phyloP scores from a whole-genome alignment of 2,888 invertebrate genomes.

The Drosophila subquinaria region DNA sequence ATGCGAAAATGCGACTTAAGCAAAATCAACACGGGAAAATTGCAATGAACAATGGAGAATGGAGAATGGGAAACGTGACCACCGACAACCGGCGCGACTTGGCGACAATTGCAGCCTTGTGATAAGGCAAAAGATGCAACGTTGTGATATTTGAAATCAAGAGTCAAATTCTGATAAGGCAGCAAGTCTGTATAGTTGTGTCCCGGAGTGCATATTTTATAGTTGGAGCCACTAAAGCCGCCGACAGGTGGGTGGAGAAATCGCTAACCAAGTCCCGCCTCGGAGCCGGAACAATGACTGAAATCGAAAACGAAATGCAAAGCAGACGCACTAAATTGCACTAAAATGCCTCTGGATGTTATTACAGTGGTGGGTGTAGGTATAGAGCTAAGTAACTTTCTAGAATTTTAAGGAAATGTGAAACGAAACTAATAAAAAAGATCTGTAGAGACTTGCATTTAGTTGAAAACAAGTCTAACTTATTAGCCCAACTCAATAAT shows the following conservation, averaged over 20 bases:
- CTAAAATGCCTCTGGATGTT: conserved; percentile 14
- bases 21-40: conserved; percentile 49
- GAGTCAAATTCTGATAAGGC: conserved; percentile 5
- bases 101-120: conserved; percentile 51
- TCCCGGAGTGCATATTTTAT: conserved; percentile 8
- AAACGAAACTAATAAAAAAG: not conserved
- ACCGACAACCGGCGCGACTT: conserved; percentile 47
- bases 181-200: conserved; percentile 2
- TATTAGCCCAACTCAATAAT: not conserved
- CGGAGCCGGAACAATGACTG: conserved; percentile 50
- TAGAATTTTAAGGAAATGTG: not conserved
- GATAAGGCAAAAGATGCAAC: conserved; percentile 35
- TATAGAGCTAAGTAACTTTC: conserved; percentile 26
- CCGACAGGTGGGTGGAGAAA: conserved; percentile 58
- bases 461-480: not conserved
- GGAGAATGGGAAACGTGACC: conserved; percentile 57
- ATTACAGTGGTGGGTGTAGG: conserved; percentile 37
- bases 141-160: conserved; percentile 9
- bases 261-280: not conserved
- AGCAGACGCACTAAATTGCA: conserved; percentile 27
- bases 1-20: conserved; percentile 50
- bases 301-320: conserved; percentile 65
- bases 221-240: conserved; percentile 19
- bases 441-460: not conserved
- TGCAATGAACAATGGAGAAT: conserved; percentile 14